Evolutionary conservation across 2,113 vertebrate species (phyloP), one percentile per base, ranked within the genome.

Genomic region (Oplegnathus fasciatus): DNA sequence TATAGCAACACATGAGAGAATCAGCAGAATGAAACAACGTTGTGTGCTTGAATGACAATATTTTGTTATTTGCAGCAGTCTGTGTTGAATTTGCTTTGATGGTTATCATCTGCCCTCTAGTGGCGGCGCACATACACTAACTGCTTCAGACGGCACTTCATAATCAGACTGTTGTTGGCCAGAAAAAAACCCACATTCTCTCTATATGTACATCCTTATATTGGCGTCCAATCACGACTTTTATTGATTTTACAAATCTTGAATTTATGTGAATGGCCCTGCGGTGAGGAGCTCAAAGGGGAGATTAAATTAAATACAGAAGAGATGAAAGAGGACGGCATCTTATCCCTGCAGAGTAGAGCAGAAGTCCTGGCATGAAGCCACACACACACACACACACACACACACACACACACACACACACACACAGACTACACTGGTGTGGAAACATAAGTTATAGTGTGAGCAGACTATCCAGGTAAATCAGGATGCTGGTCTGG

Each of bases 81-180:
- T 26, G 30, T 5, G 1, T 3, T 28, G 13, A 30, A n/a, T 71
- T 46, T 64, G 26, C 8, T 58, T 34, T 28, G 3, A 40, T 67
- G 72, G 86, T 44, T 40, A 15, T 42, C 13, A 61, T 32, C 60
- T 85, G 89, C 81, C 88, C 88, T 85, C 89, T 78, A 68, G 81
- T 76, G 86, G 86, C 18, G 14, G 4, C 18, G 1, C 5, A 0
- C 2, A 50, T 0, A 20, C 34, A 57, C 32, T n/a, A 34, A 81
- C 52, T 79, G 24, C 78, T n/a, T n/a, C n/a, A 85, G 22, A 58
- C 30, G 0, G 6, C n/a, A 2, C 55, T 37, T 71, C 1, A 24
- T 20, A 2, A n/a, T 54, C 30, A 46, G 17, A 26, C 20, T 17
- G 6, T 24, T 28, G 44, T 48, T 30, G 30, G 30, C 4, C 3